Base-by-base conservation (phyloP, 2,888 invertebrate species). In the Venusia cambrica region DNA sequence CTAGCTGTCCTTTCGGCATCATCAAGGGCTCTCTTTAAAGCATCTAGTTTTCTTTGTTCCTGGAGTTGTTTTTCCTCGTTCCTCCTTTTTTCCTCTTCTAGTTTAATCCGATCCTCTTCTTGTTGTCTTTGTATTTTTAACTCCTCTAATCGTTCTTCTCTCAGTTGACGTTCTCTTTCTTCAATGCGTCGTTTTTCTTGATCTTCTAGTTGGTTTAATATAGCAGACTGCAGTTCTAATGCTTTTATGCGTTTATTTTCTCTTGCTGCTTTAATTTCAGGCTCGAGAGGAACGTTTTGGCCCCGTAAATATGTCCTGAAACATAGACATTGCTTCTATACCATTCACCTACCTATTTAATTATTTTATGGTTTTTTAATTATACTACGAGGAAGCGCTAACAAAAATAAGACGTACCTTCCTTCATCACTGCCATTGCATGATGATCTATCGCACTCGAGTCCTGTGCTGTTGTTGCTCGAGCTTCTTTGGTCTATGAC, bases 271-370 rank as follows among this genome's bases (percentile, higher is more conserved):
- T 94, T 84, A 31, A 94, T 91, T 48, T 91, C 90, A 1, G 94
- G 92, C 66, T 97, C 96, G 34, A 96, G 69, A 0, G 93, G 94
- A 6, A 92, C 92, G 74, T 96, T 96, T 81, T 97, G 97, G 4
- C 97, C 97, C 48, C 96, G 89, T 22, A 96, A 78, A 74, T 92
- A 93, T 19, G 93, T 92, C 48, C 88, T 88, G 70, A n/a, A 72
- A 73, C n/a, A n/a, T n/a, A n/a, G n/a, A n/a, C n/a, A n/a, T n/a
- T n/a, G n/a, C n/a, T n/a, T n/a, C n/a, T n/a, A n/a, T n/a, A n/a
- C n/a, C 4, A 15, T 22, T 25, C 10, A 24, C 11, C n/a, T n/a
- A n/a, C n/a, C n/a, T n/a, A n/a, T n/a, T n/a, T n/a, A n/a, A n/a
- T n/a, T n/a, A n/a, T n/a, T n/a, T n/a, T n/a, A n/a, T n/a, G n/a